phyloP scores from a whole-genome alignment of 2,888 invertebrate genomes.

The Morpho deidamia region DNA sequence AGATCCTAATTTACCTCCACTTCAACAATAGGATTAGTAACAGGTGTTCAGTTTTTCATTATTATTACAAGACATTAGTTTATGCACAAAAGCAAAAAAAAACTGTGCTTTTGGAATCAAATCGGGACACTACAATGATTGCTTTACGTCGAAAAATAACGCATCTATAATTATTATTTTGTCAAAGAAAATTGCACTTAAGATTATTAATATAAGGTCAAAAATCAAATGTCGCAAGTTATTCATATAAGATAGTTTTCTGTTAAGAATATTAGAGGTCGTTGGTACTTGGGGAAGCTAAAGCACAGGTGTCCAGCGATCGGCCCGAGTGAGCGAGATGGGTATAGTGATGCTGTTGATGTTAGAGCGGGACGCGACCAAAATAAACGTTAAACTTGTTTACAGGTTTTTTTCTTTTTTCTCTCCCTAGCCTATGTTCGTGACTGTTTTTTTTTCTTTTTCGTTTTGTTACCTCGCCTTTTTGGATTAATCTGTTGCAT shows the following conservation, averaged over 20 bases:
- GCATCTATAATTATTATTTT: slow-evolving; percentile 53
- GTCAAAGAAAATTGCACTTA: slow-evolving; percentile 36
- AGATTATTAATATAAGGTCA: slow-evolving; percentile 29
- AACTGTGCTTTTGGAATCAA: slow-evolving; percentile 66
- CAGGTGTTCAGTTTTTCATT: slow-evolving; percentile 69
- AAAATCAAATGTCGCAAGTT: slow-evolving; percentile 36
- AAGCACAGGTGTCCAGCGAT: slow-evolving; percentile 79
- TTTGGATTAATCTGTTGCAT: slow-evolving; percentile 73
- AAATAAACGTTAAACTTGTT: slow-evolving; percentile 78
- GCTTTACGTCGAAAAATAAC: slow-evolving; percentile 66
- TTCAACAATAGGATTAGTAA: slow-evolving; percentile 63
- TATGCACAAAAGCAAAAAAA: slow-evolving; percentile 61
- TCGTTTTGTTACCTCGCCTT: slow-evolving; percentile 66
- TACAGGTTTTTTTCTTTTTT: slow-evolving; percentile 67
- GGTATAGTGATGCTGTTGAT: slow-evolving; percentile 32
- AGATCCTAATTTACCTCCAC: slow-evolving; percentile 46
- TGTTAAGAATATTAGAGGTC: slow-evolving; percentile 58
- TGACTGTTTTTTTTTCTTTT: slow-evolving; percentile 69
- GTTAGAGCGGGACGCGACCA: slow-evolving; percentile 65
- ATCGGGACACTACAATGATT: slow-evolving; percentile 77
- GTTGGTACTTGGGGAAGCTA: slow-evolving; percentile 78
- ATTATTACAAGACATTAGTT: slow-evolving; percentile 73
- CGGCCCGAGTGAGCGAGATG: slow-evolving; percentile 55
- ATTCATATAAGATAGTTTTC: slow-evolving; percentile 47
- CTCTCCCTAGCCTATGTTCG: slow-evolving; percentile 78